Conservation (phyloP, 2,797 vertebrate genomes). For the Rhinogobio ventralis region DNA sequence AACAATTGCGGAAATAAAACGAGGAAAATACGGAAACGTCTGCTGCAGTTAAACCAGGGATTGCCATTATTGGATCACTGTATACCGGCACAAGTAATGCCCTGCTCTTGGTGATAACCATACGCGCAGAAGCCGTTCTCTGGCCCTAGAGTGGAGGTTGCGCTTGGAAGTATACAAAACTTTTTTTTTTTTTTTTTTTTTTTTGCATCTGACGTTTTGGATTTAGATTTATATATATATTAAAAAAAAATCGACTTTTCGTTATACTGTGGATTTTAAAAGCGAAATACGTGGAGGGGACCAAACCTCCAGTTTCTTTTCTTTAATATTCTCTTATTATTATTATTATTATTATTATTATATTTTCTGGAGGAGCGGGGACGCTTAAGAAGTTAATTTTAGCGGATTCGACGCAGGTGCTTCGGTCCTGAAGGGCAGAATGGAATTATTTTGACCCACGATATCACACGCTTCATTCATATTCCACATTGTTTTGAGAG, state of each 20-base stretch:
- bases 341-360: slow-evolving; percentile 16
- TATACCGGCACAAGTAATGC: slow-evolving; percentile 27
- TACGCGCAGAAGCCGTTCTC: slow-evolving; percentile 24
- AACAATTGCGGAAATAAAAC: slow-evolving; percentile 38
- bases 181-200: slow-evolving; percentile 22
- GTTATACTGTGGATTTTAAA: slow-evolving; percentile 64
- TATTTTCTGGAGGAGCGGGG: slow-evolving; percentile 9
- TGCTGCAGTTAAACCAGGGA: slow-evolving; percentile 30
- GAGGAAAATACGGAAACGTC: slow-evolving; percentile 35
- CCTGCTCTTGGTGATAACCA: slow-evolving; percentile 28
- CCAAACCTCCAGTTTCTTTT: slow-evolving; percentile 8
- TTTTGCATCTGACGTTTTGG: slow-evolving; percentile 33
- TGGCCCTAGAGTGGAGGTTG: slow-evolving; percentile 39
- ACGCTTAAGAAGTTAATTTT: slow-evolving; percentile 30
- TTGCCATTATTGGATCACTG: slow-evolving; percentile 58
- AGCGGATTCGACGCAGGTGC: slow-evolving; percentile 62
- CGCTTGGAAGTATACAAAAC: slow-evolving; percentile 60
- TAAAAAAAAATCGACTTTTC: slow-evolving; percentile 41
- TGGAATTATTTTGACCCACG: slow-evolving; percentile 72
- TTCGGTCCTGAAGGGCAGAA: slow-evolving; percentile 59
- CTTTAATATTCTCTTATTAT: background rate
- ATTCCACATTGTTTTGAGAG: slow-evolving; percentile 20
- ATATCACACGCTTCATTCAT: slow-evolving; percentile 52
- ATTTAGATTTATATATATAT: background rate
- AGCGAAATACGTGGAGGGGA: slow-evolving; percentile 53